Percentiles rank a stretch among this genome's conserved stretches.
Evolutionary conservation across 1,140 invertebrate genomes (phyloP).

Genomic region (Danaus plexippus): DNA sequence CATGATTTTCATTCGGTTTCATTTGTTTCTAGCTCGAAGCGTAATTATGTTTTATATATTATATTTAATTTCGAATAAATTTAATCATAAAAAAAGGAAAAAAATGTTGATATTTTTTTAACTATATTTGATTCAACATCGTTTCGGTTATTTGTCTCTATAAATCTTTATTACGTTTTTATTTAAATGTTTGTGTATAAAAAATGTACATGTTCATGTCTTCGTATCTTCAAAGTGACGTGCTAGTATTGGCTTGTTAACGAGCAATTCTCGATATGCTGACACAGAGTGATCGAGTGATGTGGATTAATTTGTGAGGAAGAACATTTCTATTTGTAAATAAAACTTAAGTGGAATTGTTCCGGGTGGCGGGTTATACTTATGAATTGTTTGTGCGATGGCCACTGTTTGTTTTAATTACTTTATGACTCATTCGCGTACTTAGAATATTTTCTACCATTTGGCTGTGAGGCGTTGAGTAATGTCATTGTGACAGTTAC

Average conservation of each 20-base stretch:
- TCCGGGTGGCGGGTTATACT: slow-evolving; percentile 18
- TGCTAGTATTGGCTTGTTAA: slow-evolving; percentile 50
- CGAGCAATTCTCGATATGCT: slow-evolving; percentile 44
- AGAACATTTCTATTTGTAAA: slow-evolving; percentile 41
- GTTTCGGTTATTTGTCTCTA: too few species aligned
- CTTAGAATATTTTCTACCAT: background rate
- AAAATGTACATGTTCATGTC: too few species aligned
- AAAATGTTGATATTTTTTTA: too few species aligned
- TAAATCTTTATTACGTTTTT: too few species aligned
- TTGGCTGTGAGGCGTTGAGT: background rate
- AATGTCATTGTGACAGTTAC: slow-evolving; percentile 5
- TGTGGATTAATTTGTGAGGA: slow-evolving; percentile 37
- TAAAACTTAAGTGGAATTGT: slow-evolving; percentile 22
- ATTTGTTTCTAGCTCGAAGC: too few species aligned
- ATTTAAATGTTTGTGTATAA: too few species aligned
- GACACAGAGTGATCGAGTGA: slow-evolving; percentile 48
- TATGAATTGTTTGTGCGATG: slow-evolving; percentile 3
- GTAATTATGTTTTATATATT: too few species aligned
- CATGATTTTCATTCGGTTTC: too few species aligned
- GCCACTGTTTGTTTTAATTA: background rate
- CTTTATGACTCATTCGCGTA: background rate
- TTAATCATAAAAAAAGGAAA: too few species aligned
- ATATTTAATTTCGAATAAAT: too few species aligned
- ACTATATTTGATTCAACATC: too few species aligned
- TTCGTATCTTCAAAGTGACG: slow-evolving; percentile 26